Evolutionary conservation across 2,113 vertebrate species (phyloP).

Genomic region (Larimichthys crocea): DNA sequence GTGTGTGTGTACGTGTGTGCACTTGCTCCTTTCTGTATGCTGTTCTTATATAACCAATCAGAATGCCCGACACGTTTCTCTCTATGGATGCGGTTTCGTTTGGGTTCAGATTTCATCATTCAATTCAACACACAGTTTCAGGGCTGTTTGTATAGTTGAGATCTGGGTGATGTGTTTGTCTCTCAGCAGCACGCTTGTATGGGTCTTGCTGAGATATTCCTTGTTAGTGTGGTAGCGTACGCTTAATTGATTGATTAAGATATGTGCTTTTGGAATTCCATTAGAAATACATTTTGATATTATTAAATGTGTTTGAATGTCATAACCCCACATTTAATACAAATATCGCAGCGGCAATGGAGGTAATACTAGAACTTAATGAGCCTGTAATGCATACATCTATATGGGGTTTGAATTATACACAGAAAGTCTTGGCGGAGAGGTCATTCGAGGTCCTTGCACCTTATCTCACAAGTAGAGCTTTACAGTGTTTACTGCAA

Average conservation of each 20-base stretch:
- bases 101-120: slow-evolving; percentile 77
- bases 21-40: slow-evolving; percentile 59
- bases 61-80: slow-evolving; percentile 65
- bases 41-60: slow-evolving; percentile 80
- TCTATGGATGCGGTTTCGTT: slow-evolving; percentile 65
- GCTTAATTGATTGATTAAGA: slow-evolving; percentile 1
- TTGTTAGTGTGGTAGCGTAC: not conserved
- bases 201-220: not conserved
- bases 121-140: slow-evolving; percentile 63
- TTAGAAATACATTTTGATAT: slow-evolving; percentile 26
- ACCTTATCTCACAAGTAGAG: not conserved
- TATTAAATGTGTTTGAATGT: not conserved
- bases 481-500: slow-evolving; percentile 5
- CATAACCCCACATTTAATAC: not conserved
- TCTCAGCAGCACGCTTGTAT: slow-evolving; percentile 1
- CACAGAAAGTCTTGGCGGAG: not conserved
- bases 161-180: slow-evolving; percentile 51
- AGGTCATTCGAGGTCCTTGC: slow-evolving; percentile 26
- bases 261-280: not conserved
- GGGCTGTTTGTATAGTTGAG: slow-evolving; percentile 64
- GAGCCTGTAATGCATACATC: not conserved
- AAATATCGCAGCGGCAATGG: slow-evolving; percentile 12
- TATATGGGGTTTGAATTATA: not conserved
- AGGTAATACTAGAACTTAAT: slow-evolving; percentile 3
- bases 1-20: slow-evolving; percentile 43